These are phyloP conservation scores for Cossypha niveicapilla DNA, from an alignment of 2,797 vertebrate genomes.

Conservation along the genomic window DNA sequence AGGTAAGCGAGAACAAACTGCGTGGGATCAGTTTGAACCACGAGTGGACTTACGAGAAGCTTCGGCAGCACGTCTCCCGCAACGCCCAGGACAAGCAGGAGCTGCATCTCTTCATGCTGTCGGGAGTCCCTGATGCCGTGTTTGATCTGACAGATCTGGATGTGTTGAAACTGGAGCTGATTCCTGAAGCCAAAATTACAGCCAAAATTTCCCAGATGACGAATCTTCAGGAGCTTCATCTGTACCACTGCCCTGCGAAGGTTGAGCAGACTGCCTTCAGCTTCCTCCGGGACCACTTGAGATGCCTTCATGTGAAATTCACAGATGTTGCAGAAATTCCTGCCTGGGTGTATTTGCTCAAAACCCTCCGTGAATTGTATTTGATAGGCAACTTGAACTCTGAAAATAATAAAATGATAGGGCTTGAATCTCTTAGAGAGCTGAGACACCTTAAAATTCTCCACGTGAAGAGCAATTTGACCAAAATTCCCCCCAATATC, in stretches of 20 bases:
- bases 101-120: conserved; percentile 95
- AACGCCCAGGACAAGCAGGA: conserved; percentile 94
- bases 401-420: conserved; percentile 99
- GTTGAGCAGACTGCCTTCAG: conserved; percentile 97
- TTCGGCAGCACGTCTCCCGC: conserved; percentile 90
- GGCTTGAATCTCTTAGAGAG: conserved; percentile 94
- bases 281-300: conserved; percentile 95
- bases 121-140: conserved; percentile 92
- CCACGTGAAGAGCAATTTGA: conserved; percentile 96
- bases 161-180: conserved; percentile 92
- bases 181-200: conserved; percentile 94
- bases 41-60: conserved; percentile 96
- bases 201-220: conserved; percentile 97
- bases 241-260: conserved; percentile 97
- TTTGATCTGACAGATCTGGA: conserved; percentile 96
- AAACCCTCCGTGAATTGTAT: conserved; percentile 91
- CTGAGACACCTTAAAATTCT: conserved; percentile 92
- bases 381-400: conserved; percentile 96
- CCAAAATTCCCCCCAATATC: conserved; percentile 98
- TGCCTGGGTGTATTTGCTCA: conserved; percentile 94
- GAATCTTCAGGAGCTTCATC: conserved; percentile 93
- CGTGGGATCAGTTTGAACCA: conserved; percentile 96
- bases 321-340: conserved; percentile 97
- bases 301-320: conserved; percentile 98
- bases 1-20: conserved; percentile 98